phyloP scores from a whole-genome alignment of 2,888 invertebrate genomes.

The Cephus spinipes region DNA sequence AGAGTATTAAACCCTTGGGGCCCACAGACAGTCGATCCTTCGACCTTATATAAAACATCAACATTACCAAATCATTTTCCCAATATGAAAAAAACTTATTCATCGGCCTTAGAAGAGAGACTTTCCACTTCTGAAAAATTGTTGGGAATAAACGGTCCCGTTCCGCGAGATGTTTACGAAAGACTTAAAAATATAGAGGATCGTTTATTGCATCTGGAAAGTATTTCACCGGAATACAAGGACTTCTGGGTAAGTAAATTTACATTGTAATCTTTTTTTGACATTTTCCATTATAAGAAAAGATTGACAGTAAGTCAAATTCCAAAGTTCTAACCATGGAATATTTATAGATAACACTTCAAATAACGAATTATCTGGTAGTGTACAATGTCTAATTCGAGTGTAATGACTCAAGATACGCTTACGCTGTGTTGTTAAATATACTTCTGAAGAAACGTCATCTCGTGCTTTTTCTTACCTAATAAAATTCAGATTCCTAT shows the following conservation, averaged over 20 bases:
- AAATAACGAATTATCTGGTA: not conserved
- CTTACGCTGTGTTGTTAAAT: not conserved
- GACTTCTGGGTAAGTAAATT: slow-evolving; percentile 73
- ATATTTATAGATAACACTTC: not conserved
- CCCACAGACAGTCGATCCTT: slow-evolving; percentile 70
- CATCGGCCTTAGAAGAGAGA: slow-evolving; percentile 76
- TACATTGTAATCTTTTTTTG: slow-evolving; percentile 9
- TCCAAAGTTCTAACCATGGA: not conserved
- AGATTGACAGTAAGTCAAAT: not conserved
- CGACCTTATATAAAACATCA: slow-evolving; percentile 28
- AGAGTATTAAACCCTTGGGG: slow-evolving; percentile 79
- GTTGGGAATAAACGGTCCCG: slow-evolving; percentile 70
- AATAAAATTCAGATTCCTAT: not conserved
- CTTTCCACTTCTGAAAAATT: slow-evolving; percentile 75
- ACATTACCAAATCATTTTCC: slow-evolving; percentile 16
- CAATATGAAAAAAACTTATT: slow-evolving; percentile 42
- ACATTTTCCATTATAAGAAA: not conserved
- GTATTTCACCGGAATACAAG: slow-evolving; percentile 85
- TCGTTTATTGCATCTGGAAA: slow-evolving; percentile 77
- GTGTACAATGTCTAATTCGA: not conserved
- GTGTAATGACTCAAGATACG: not conserved
- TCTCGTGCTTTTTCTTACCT: not conserved
- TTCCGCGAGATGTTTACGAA: slow-evolving; percentile 74
- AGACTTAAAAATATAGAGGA: slow-evolving; percentile 82
- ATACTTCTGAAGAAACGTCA: not conserved